These are phyloP conservation scores for Clunio marinus DNA, from an alignment of 2,888 invertebrate species.

Conservation along the genomic window DNA sequence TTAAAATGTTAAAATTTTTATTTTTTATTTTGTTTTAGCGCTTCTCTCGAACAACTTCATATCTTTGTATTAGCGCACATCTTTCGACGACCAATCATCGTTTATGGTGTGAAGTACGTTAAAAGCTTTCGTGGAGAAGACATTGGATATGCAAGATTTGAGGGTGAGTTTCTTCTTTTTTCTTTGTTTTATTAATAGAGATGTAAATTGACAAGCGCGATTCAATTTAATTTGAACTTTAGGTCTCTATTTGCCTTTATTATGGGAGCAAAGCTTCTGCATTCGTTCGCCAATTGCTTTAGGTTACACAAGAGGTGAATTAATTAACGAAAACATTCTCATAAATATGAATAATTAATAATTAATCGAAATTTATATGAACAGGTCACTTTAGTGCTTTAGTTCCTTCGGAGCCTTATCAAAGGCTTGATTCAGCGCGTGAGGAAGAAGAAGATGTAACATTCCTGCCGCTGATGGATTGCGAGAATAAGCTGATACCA, in stretches of 20 bases:
- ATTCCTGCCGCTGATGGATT: constrained; percentile 87
- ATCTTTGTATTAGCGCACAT: constrained; percentile 94
- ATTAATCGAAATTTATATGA: not conserved
- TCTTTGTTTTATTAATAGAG: too few species aligned
- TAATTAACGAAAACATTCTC: not conserved
- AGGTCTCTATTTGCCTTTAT: constrained; percentile 91
- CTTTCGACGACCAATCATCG: constrained; percentile 85
- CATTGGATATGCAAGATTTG: constrained; percentile 90
- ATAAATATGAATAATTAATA: not conserved
- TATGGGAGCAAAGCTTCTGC: constrained; percentile 93
- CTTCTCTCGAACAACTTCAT: constrained; percentile 86
- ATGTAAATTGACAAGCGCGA: too few species aligned
- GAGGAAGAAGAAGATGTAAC: constrained; percentile 59
- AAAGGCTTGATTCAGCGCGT: constrained; percentile 52
- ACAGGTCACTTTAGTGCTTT: constrained; percentile 87
- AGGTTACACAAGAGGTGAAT: constrained; percentile 59
- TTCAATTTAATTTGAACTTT: constrained; percentile 43
- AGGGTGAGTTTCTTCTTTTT: too few species aligned
- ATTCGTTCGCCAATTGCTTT: constrained; percentile 87
- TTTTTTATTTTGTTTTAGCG: too few species aligned
- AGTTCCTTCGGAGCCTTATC: constrained; percentile 81
- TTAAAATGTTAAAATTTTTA: too few species aligned
- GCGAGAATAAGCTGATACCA: constrained; percentile 84
- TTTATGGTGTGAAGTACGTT: constrained; percentile 94
- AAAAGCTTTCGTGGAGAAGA: constrained; percentile 95